Base-by-base conservation (phyloP, 2,797 vertebrate species). In the Fistularia commersonii region DNA sequence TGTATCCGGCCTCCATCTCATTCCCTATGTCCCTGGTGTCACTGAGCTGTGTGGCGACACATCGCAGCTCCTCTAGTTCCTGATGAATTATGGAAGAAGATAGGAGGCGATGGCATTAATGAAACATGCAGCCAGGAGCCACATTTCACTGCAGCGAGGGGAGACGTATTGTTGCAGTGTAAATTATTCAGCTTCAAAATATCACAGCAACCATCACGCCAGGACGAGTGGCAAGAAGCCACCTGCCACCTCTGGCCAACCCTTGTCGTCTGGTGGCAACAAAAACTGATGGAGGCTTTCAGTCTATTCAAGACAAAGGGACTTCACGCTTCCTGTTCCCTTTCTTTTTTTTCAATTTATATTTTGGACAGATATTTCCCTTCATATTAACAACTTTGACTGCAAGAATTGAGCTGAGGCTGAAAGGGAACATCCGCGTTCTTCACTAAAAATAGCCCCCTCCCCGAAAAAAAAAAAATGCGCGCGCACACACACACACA, bases 51-150 rank as follows among this genome's bases (percentile, higher is more conserved):
- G 83, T 84, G 87, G 87, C 87, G 86, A 91, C 89, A 91, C 72
- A 44, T 86, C 79, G 87, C 91, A 64, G 90, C 90, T 91, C 86
- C 83, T 82, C 91, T 80, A 79, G 88, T 86, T 61, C 77, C 74
- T 80, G 62, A 78, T 96, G 89, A 95, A 94, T 95, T 93, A 94
- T 95, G 82, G 75, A 95, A 77, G 55, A 74, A 55, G 54, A 80
- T 89, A 87, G 74, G 39, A 81, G 89, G 87, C 80, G 67, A 88
- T 80, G 76, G 84, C 88, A 91, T 92, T 91, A 93, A 94, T 93
- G 91, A 93, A 94, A 95, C 91, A 95, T 93, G 88, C 81, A 88
- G 88, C 68, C 64, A 48, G 77, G 79, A 77, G 76, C 76, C 79
- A 74, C 82, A 70, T 88, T 90, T 90, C 77, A 79, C 84, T 77